Evolutionary conservation across 1,140 invertebrate species (phyloP), one percentile per base, ranked within the genome.

Genomic region (Sogatella furcifera): DNA sequence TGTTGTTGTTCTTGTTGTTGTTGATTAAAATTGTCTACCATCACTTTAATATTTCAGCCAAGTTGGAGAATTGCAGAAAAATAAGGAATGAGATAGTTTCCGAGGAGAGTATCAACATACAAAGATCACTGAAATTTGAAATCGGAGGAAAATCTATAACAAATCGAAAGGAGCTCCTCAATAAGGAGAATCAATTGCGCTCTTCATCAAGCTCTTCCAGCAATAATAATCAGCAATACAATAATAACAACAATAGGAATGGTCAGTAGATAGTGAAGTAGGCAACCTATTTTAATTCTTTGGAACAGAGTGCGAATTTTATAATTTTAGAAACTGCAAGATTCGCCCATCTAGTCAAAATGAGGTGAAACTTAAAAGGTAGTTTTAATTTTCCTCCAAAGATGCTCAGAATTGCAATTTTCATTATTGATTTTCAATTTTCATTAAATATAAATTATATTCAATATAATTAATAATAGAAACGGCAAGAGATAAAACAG

Each of bases 51-150:
- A 38, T 62, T 64, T 0, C 38, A 68, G 67, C 53, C 52, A 68
- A 68, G 52, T 55, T 68, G 21, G 67, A 66, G 53, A 61, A 24
- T 43, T 68, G 67, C 57, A 52, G 61, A 52, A 42, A 56, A 57
- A 62, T 66, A 13, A 49, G 65, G 64, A 62, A 60, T 34, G 55
- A 64, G 52, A 34, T 64, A 15, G 38, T 60, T 10, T 52, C 46
- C 34, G 38, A 42, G 21, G 43, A 64, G 5, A 41, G 24, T 31
- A 66, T 41, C 38, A 55, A 52, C 11, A 38, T 38, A 4, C 34
- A 17, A 14, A 11, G 13, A 58, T 5, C 15, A 60, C 38, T 17
- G 31, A 52, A 42, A 53, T 59, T 44, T 52, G 46, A 3, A 49
- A 56, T 38, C 19, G 38, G 52, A 53, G 53, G 17, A 52, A 22